These are phyloP conservation scores for Anthopleura sola DNA, from an alignment of 64 coral and sea anemone genomes.

Conservation along the genomic window DNA sequence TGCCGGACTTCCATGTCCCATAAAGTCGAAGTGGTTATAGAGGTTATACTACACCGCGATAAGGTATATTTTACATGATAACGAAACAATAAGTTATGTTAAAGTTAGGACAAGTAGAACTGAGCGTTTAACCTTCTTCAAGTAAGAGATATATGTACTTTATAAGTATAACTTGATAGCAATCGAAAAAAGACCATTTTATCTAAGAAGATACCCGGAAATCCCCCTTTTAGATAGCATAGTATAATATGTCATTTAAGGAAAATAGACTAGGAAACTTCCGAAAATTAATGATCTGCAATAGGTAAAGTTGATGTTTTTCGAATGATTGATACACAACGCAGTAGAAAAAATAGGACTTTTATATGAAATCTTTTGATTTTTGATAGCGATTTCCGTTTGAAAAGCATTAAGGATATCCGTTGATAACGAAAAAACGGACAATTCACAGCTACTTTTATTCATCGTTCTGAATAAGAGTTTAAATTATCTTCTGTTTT, in stretches of 20 bases:
- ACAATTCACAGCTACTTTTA: neutral
- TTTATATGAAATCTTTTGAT: neutral
- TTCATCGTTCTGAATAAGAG: neutral
- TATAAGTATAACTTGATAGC: neutral
- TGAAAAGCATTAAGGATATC: neutral
- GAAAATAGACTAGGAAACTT: constrained; percentile 6
- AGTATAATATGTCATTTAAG: constrained; percentile 1
- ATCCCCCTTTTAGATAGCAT: neutral
- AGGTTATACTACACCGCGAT: neutral
- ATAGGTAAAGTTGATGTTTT: neutral
- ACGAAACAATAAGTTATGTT: too few species aligned
- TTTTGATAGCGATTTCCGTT: too few species aligned
- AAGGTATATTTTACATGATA: too few species aligned
- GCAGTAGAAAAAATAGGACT: neutral
- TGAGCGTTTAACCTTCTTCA: neutral
- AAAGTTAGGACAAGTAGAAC: too few species aligned
- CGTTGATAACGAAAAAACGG: neutral
- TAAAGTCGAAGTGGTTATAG: neutral
- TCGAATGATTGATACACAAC: neutral
- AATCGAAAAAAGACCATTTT: neutral
- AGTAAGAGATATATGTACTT: neutral
- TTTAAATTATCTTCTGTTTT: neutral
- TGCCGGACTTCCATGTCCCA: neutral
- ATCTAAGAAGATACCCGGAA: neutral
- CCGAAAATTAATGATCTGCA: neutral